Percentiles rank a stretch among this genome's conserved stretches.
Conservation (phyloP, 2,797 vertebrate species). For the Rhincodon typus region DNA sequence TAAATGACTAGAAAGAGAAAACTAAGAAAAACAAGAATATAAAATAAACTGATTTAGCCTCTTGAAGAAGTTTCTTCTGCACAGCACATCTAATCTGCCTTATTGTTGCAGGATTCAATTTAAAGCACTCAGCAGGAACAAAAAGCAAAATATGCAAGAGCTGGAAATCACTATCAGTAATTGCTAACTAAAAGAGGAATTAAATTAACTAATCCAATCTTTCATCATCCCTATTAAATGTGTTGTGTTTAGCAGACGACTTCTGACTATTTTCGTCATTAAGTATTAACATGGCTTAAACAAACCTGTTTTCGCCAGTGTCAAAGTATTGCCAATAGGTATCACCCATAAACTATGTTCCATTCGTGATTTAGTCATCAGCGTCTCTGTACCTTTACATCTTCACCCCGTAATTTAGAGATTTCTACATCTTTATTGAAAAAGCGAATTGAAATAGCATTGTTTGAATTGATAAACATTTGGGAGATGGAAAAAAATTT, state of each 20-base stretch:
- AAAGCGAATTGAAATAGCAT: background rate
- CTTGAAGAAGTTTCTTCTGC: background rate
- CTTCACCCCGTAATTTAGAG: background rate
- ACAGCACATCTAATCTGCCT: no score
- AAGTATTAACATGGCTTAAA: background rate
- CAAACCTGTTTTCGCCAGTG: background rate
- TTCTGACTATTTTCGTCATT: background rate
- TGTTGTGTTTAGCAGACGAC: background rate
- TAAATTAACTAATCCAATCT: background rate
- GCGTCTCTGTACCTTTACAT: background rate
- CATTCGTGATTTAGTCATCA: background rate
- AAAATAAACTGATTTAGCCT: background rate
- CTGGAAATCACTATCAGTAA: background rate
- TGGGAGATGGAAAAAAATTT: background rate
- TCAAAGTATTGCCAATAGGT: background rate
- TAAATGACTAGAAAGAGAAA: background rate
- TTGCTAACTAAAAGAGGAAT: background rate
- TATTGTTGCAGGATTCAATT: background rate
- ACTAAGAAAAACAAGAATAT: background rate
- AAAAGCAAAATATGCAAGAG: background rate
- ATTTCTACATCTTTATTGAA: background rate
- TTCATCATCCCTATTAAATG: background rate
- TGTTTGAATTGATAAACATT: background rate
- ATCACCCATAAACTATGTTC: background rate
- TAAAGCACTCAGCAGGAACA: background rate